Evolutionary conservation across 1,140 invertebrate species (phyloP).

Genomic region (Akabosia matsudoensis): DNA sequence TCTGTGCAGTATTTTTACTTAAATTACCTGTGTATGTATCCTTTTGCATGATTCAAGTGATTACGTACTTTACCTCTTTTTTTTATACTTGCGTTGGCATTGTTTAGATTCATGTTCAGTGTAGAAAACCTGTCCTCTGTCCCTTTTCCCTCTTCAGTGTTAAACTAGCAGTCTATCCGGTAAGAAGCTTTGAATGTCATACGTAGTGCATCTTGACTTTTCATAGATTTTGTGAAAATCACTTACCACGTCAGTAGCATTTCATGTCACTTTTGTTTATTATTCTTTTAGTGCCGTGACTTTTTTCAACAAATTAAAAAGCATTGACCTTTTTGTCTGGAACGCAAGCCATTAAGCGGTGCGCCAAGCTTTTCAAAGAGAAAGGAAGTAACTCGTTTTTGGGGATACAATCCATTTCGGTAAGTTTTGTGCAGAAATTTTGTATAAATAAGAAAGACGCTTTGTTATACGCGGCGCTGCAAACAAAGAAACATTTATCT

Average conservation of each 20-base stretch:
- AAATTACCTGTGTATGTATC: too few relatives aligned
- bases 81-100: too few relatives aligned
- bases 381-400: neutral
- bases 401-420: neutral
- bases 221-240: neutral
- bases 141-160: constrained; percentile 7
- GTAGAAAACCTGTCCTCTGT: constrained; percentile 1
- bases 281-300: neutral
- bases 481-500: neutral
- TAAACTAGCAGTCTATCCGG: neutral
- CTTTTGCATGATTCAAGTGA: too few relatives aligned
- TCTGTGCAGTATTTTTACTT: too few relatives aligned
- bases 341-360: neutral
- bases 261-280: neutral
- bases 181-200: neutral
- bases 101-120: too few relatives aligned
- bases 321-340: neutral
- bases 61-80: too few relatives aligned
- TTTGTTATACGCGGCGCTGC: too few relatives aligned
- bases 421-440: neutral
- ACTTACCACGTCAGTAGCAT: neutral
- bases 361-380: neutral
- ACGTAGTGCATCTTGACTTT: neutral
- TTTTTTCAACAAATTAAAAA: neutral
- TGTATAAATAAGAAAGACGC: neutral